Evolutionary conservation across 2,113 vertebrate genomes (phyloP), one percentile per base, ranked within the genome.

Genomic region (Rhadina sibilatrix): DNA sequence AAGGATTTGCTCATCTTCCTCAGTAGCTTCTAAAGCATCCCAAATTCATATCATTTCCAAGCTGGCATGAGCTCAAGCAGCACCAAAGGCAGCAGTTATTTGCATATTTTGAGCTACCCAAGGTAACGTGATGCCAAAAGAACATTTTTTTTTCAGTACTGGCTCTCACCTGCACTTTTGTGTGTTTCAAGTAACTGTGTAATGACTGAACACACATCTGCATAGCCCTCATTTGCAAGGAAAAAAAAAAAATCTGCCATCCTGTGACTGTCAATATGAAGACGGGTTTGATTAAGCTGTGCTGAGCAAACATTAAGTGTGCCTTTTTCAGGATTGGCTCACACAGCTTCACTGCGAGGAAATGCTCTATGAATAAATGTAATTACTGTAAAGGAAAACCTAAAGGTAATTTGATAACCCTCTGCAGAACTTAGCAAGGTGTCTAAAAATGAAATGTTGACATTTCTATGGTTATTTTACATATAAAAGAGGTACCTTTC

Each of bases 341-440:
- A 14, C 20, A 20, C 85, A 89, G 85, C 76, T 88, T 89, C 92
- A 9, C 91, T 20, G 44, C 33, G 49, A 94, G 60, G 80, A 83
- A 57, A 69, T 84, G 86, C 57, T 92, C 25, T 28, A 61, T 84
- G 88, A 96, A 94, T 94, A 94, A 90, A 96, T 90, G 88, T 60
- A 81, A 90, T 96, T 95, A 94, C 3, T 4, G 86, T 21, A 83
- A 60, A 89, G 49, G 61, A 96, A 95, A 96, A 87, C 76, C 57
- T 92, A 57, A 57, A 59, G 60, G 89, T 94, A 95, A 94, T 94
- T 93, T 92, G 89, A 94, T 97, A 93, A 92, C 69, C 92, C 74
- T 96, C 47, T 83, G 87, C 64, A 75, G 86, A 95, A 96, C 77
- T 89, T 81, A 82, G 76, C 72, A 65, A 88, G 68, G 65, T 81